Conservation (phyloP, 2,888 invertebrate genomes). For the Morpho achilles region DNA sequence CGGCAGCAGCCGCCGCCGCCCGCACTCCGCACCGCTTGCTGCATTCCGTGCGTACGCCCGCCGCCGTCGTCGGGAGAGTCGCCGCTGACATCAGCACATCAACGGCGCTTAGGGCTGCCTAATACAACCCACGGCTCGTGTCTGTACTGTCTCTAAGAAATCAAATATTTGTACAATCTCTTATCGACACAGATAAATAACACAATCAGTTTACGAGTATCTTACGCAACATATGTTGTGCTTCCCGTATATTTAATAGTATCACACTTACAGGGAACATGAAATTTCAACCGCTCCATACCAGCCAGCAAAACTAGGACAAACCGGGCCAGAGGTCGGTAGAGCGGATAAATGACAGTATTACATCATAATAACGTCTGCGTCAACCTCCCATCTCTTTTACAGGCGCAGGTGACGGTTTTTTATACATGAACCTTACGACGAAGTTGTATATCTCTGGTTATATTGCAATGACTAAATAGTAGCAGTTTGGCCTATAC, state of each 20-base stretch:
- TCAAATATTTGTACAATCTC: too few relatives aligned
- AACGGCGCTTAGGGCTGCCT: conserved; percentile 51
- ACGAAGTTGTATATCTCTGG: too few relatives aligned
- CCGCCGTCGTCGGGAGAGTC: conserved; percentile 55
- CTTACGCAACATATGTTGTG: too few relatives aligned
- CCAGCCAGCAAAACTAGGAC: neutral
- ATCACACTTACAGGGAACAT: too few relatives aligned
- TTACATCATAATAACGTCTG: neutral
- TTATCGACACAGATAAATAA: too few relatives aligned
- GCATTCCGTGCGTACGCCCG: conserved; percentile 63
- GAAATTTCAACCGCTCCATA: too few relatives aligned
- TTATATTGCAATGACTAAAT: too few relatives aligned
- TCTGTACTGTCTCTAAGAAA: neutral
- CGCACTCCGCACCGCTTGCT: conserved; percentile 59
- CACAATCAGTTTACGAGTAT: too few relatives aligned
- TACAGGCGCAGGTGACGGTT: too few relatives aligned
- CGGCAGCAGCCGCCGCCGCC: conserved; percentile 60
- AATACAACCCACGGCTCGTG: conserved; percentile 23
- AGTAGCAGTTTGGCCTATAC: too few relatives aligned
- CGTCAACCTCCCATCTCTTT: neutral
- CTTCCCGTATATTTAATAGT: too few relatives aligned
- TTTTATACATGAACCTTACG: too few relatives aligned
- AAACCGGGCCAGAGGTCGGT: neutral
- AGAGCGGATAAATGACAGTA: conserved; percentile 1
- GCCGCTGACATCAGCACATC: conserved; percentile 54